Base-by-base conservation (phyloP, 2,888 invertebrate species). In the Dendrolimus pini region DNA sequence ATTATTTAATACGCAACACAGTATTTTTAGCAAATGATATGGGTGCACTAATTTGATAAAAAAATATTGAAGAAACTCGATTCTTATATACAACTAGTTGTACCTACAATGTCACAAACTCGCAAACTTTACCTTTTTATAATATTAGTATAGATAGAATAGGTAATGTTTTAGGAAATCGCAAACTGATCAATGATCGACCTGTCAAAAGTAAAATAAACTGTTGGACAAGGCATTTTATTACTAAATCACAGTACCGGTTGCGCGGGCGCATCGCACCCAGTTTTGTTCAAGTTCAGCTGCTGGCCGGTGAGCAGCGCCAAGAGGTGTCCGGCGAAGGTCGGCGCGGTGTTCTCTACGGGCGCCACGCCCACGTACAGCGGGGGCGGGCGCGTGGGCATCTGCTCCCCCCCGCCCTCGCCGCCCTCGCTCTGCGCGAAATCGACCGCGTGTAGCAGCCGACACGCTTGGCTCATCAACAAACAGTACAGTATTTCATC, bases 401-500 rank as follows among this genome's bases (percentile, higher is more conserved):
- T 64, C 2, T 55, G 41, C n/a, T 72, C 72, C 1, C 64, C 71
- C 62, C 55, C 64, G 6, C 30, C 30, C 65, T 80, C 78, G 71
- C 55, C 64, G 6, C 30, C 30, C 65, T 80, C 78, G 71, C 62
- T 81, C 69, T 60, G 79, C 69, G 68, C 85, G 72, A 67, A 90
- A 69, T 91, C 88, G n/a, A 91, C 92, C 7, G 91, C 92, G n/a
- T 89, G 82, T 54, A 92, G 80, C 10, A 94, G 82, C 7, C 92
- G 91, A 73, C 97, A 97, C 59, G 94, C 93, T 12, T 94, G 92
- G 63, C 94, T 94, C 57, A 92, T 86, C 61, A 96, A 78, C 77
- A 95, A 97, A 78, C 97, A 97, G 75, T 94, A 91, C 18, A 97
- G 84, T 72, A 97, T 91, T 72, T 96, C 95, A 80, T 95, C 94